Percentiles rank a stretch among this genome's conserved stretches.
Conservation (phyloP, 1,140 invertebrate genomes). For the Paralvinella palmiformis region DNA sequence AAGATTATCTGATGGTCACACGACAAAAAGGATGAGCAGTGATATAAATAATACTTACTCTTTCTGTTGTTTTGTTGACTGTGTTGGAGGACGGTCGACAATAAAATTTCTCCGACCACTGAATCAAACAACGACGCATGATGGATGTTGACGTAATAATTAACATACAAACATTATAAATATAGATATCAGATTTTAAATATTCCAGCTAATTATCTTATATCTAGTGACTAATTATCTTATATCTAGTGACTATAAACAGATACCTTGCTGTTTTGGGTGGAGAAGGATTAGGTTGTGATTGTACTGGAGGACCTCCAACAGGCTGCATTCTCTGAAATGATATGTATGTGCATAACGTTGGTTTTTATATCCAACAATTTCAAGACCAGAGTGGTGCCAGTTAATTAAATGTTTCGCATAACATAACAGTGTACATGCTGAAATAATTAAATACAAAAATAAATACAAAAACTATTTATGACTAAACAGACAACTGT, state of each 20-base stretch:
- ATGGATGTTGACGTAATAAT: neutral
- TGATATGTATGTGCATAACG: neutral
- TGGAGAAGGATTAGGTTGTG: neutral
- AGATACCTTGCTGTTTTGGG: constrained; percentile 1
- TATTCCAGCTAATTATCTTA: no score
- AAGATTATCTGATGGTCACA: no score
- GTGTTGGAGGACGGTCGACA: constrained; percentile 40
- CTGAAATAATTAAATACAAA: no score
- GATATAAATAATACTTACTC: neutral
- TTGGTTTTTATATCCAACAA: no score
- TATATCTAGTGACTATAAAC: no score
- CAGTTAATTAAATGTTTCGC: no score
- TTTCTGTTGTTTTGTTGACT: constrained; percentile 31
- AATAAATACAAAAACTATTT: no score
- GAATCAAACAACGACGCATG: neutral
- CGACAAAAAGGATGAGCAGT: no score
- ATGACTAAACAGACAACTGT: no score
- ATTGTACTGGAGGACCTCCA: neutral
- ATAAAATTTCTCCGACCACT: constrained; percentile 40
- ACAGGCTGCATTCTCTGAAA: constrained; percentile 5
- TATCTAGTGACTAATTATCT: no score
- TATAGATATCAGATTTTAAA: neutral
- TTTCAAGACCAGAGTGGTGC: no score
- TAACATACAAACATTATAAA: neutral
- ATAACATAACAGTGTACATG: no score